These are phyloP conservation scores for Tupiocoris notatus DNA, from an alignment of 2,888 invertebrate genomes.

Conservation along the genomic window DNA sequence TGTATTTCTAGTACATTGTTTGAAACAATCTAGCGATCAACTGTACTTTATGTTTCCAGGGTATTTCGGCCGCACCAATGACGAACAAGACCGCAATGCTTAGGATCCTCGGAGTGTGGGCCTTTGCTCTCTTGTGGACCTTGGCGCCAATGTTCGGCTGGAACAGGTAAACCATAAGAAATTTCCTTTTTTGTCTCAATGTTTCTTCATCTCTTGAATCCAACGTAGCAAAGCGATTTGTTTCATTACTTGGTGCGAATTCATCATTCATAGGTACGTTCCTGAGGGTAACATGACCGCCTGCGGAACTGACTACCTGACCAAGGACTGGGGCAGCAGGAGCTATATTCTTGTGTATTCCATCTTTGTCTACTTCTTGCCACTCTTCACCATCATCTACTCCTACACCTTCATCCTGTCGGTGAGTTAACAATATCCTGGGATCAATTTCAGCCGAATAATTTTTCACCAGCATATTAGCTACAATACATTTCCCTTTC, in stretches of 20 bases:
- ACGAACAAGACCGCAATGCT: conserved; percentile 76
- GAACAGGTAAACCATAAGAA: conserved; percentile 72
- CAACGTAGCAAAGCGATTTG: neutral
- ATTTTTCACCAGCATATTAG: neutral
- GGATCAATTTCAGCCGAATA: too few species aligned
- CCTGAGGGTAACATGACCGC: conserved; percentile 93
- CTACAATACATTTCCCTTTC: too few species aligned
- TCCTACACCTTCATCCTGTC: conserved; percentile 86
- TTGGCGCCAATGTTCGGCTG: conserved; percentile 83
- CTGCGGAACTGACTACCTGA: conserved; percentile 85
- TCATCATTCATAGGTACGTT: conserved; percentile 69
- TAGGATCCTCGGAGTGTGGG: conserved; percentile 77
- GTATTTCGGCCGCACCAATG: conserved; percentile 80
- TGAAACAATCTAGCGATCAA: too few species aligned
- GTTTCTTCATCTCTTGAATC: neutral
- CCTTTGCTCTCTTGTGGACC: conserved; percentile 74
- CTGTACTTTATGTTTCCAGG: too few species aligned
- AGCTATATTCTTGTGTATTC: conserved; percentile 78
- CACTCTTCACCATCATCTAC: conserved; percentile 76
- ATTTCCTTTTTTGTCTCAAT: too few species aligned
- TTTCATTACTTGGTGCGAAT: too few species aligned
- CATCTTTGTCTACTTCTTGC: conserved; percentile 73
- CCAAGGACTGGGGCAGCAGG: conserved; percentile 70
- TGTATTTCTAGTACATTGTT: too few species aligned
- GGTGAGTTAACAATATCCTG: conserved; percentile 55